A percentile compares a stretch with the other conserved stretches of the same genome.
phyloP scores from a whole-genome alignment of 2,113 vertebrate species.

The rat (Rattus norvegicus) region DNA sequence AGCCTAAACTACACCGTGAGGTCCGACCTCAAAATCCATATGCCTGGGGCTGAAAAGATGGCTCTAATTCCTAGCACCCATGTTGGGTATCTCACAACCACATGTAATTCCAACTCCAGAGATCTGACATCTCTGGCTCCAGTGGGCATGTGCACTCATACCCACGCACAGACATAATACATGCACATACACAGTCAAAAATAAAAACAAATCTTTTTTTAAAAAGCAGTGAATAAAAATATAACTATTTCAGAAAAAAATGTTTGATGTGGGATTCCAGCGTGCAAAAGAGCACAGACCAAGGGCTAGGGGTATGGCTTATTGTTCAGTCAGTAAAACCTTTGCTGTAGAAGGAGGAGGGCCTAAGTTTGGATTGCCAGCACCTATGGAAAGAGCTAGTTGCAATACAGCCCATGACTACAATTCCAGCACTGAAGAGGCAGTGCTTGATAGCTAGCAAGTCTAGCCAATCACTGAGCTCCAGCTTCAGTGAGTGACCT shows the following conservation, averaged over 20 bases:
- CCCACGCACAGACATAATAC: neutral
- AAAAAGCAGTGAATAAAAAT: neutral
- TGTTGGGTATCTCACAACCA: too few relatives aligned
- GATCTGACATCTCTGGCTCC: neutral
- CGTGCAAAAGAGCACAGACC: neutral
- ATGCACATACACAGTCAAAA: neutral
- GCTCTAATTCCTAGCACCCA: neutral
- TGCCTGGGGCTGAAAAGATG: neutral
- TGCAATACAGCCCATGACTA: too few relatives aligned
- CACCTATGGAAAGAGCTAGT: neutral
- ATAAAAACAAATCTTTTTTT: neutral
- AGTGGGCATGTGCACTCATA: neutral
- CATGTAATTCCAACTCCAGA: neutral
- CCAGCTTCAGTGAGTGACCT: neutral
- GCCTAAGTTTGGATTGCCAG: neutral
- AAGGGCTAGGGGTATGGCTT: neutral
- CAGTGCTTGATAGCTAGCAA: too few relatives aligned
- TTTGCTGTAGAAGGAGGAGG: neutral
- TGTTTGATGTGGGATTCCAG: conserved; percentile 11
- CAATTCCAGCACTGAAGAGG: neutral
- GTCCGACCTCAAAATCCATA: neutral
- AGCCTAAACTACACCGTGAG: neutral
- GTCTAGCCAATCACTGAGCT: neutral
- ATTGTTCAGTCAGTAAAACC: neutral
- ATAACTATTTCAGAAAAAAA: conserved; percentile 18